Evolutionary conservation across 1,140 invertebrate genomes (phyloP).

Genomic region (Lepidurus packardi): DNA sequence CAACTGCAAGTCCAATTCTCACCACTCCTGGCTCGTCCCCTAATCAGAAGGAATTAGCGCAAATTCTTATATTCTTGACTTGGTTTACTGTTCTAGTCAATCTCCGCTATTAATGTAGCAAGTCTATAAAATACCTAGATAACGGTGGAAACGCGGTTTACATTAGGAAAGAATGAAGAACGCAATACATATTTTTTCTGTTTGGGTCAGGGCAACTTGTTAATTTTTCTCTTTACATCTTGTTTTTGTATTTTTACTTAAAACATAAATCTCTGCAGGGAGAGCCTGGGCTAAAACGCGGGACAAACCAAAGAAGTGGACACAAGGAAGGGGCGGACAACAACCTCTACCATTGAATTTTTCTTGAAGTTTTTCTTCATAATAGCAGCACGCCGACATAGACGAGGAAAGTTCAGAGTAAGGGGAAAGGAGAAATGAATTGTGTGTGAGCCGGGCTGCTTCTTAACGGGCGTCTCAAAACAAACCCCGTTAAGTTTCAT

Average conservation of each 20-base stretch:
- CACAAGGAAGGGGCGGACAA: slow-evolving; percentile 20
- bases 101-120: not conserved
- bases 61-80: not conserved
- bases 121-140: not conserved
- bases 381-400: slow-evolving; percentile 9
- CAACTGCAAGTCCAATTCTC: not conserved
- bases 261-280: slow-evolving; percentile 15
- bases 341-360: slow-evolving; percentile 10
- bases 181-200: not conserved
- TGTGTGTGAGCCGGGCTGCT: not conserved
- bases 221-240: slow-evolving; percentile 12
- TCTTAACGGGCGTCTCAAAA: not conserved
- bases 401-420: not conserved
- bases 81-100: not conserved
- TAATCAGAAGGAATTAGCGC: not conserved
- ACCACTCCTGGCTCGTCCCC: not conserved
- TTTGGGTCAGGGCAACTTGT: not conserved
- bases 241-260: slow-evolving; percentile 20
- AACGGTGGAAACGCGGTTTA: no score
- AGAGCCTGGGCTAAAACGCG: slow-evolving; percentile 14
- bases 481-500: not conserved
- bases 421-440: not conserved
- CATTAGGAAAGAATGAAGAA: not conserved
- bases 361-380: not conserved
- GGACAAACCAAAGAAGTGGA: slow-evolving; percentile 18